Evolutionary conservation across 2,888 invertebrate genomes (phyloP), one percentile per base, ranked within the genome.

Genomic region (Deilephila elpenor): DNA sequence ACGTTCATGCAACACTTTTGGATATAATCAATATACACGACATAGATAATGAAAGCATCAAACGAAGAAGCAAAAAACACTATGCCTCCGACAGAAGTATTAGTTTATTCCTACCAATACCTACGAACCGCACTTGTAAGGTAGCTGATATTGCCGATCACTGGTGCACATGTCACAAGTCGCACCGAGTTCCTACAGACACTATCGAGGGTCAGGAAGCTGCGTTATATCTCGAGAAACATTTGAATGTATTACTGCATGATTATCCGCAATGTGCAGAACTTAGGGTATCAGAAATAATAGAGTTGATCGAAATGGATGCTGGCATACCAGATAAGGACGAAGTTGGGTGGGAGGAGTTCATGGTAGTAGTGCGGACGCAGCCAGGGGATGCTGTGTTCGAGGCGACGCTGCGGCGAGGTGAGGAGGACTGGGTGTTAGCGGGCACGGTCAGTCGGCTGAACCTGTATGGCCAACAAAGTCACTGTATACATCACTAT

Each of bases 151-250:
- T 99, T 75, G 96, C 96, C 0, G 96, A 96, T 37, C 97, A 98
- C 86, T 99, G 97, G 97, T 99, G 99, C 88, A 97, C 98, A 32
- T 99, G 99, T 80, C 97, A 98, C 83, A 95, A 95, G 74, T 96
- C 96, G 72, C 91, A 91, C 71, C 95, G 95, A 78, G 84, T 97
- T 25, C 85, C 95, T 0, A 89, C 91, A 0, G 93, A 95, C 51
- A 95, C 96, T 78, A 80, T 88, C 0, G 86, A 90, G 11, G 96
- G 97, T 0, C 86, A 91, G 7, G 92, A 95, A 60, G 96, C 96
- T 0, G 96, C 96, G 0, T 84, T 91, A 0, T 95, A 95, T 78
- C 90, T 97, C 37, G 95, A 98, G 0, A 86, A 90, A 7, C 92
- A 96, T 76, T 94, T 98, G 59, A 98, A 98, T 85, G 78, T 85